Evolutionary conservation across 2,888 invertebrate species (phyloP).

Genomic region (Gari tellinella): DNA sequence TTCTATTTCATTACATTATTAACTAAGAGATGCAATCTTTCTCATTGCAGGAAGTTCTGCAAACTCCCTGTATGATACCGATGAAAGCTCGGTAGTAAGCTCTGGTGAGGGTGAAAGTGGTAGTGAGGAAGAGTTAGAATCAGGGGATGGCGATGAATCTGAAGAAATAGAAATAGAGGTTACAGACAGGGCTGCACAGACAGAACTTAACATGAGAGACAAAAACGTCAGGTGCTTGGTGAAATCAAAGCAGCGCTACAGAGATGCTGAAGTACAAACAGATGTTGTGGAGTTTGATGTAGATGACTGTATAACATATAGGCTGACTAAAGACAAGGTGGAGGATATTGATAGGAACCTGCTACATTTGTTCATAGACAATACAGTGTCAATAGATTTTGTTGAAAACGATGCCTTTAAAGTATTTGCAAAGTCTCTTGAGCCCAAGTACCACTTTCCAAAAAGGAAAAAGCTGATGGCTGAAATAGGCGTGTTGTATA

Average conservation of each 20-base stretch:
- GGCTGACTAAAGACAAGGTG: constrained; percentile 45
- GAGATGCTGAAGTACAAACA: constrained; percentile 36
- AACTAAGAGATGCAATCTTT: too few relatives aligned
- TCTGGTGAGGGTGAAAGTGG: constrained; percentile 41
- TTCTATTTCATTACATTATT: too few relatives aligned
- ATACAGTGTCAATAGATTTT: constrained; percentile 47
- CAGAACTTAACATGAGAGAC: constrained; percentile 50
- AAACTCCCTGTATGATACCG: constrained; percentile 18
- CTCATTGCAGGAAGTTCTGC: constrained; percentile 57
- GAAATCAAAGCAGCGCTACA: neutral
- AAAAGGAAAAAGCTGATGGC: constrained; percentile 52
- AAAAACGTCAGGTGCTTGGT: constrained; percentile 29
- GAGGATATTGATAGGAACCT: constrained; percentile 49
- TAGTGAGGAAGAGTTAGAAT: constrained; percentile 35
- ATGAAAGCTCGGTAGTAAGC: constrained; percentile 9
- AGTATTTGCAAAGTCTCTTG: constrained; percentile 46
- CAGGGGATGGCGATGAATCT: constrained; percentile 25
- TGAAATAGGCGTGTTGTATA: constrained; percentile 45
- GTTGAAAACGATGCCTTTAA: constrained; percentile 56
- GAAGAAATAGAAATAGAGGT: constrained; percentile 46
- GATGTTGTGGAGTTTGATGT: constrained; percentile 19
- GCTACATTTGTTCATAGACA: constrained; percentile 52
- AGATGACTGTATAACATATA: constrained; percentile 14
- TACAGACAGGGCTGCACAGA: constrained; percentile 54
- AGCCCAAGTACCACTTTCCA: constrained; percentile 56